Base-by-base conservation (phyloP, 2,888 invertebrate genomes). In the Apodemia duryi region DNA sequence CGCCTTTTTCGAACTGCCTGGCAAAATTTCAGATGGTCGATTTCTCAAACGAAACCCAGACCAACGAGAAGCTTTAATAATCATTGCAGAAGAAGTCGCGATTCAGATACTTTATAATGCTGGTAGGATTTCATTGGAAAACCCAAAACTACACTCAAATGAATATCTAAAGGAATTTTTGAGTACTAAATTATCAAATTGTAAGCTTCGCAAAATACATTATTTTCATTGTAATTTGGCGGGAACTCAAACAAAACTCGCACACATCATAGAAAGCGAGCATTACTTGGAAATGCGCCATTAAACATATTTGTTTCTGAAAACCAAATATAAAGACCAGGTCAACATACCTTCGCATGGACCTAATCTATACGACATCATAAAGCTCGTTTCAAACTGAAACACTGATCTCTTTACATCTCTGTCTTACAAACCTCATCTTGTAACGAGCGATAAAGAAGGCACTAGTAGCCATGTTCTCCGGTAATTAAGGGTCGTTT, bases 401-500 rank as follows among this genome's bases (percentile, higher is more conserved):
- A 87, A 87, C 86, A 81, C 76, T 79, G 86, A 86, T 83, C 80
- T 80, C 80, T 65, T 68, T 65, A 52, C 68, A 62, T 85, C 88
- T 77, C 84, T 70, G 74, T 89, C 84, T 52, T 74, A 69, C 83
- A 29, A 68, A 66, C 67, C 64, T 54, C 41, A 69, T 72, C 70
- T 72, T 70, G 69, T 70, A 52, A 64, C 69, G 74, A 63, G 70
- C 77, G 86, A 88, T 80, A 83, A 84, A 83, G 89, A 88, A 72
- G 76, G 84, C 77, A 77, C 82, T 80, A 84, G 91, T 88, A 89
- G 88, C 85, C 83, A 82, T 86, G 87, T 85, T 88, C 88, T 79
- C 81, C 85, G 90, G 89, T 92, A 92, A 94, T 94, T 94, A 94
- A 94, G 94, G 94, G 93, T 93, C 94, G 94, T 94, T 94, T 94